Evolutionary conservation across 2,113 vertebrate species (phyloP), one percentile per base, ranked within the genome.

Genomic region (Equus przewalskii): DNA sequence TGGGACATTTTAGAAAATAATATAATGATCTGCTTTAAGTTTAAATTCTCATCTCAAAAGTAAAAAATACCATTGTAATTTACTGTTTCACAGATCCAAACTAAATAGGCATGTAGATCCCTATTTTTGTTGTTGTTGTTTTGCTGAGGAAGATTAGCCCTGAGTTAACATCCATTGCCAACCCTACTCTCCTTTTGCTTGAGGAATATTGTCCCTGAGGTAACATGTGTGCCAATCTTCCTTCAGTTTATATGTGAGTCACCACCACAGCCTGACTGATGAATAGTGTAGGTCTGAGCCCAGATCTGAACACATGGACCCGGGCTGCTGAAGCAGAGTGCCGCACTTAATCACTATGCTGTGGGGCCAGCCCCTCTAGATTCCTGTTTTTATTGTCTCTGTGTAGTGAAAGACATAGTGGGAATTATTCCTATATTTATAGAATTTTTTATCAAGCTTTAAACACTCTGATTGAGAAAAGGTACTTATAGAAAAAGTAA

Each of bases 21-120:
- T 82, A 24, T 60, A 64, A 13, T 89, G 13, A 72, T 83, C 62
- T 86, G 62, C 28, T 89, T 91, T 94, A 88, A 58, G 36, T 96
- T 92, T 95, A 89, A 85, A 80, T 67, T 93, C 83, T 95, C 21
- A 88, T 76, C 51, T 44, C 7, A 60, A 69, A 96, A 96, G 36
- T 54, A 83, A 64, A 96, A 81, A 58, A 16, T 72, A 7, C 44
- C n/a, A 13, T 36, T 91, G 24, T 70, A 65, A 46, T 89, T 82
- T 60, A 58, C 49, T 60, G 4, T 94, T 89, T 69, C 26, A 86
- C 13, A 86, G 30, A 36, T 58, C 12, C 72, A 88, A 58, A 65
- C 36, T 62, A 75, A 89, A 81, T 28, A 67, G 36, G n/a, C 46
- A 70, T 67, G 22, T 44, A 64, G 76, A 79, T 41, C 13, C 72